A percentile compares a stretch with the other conserved stretches of the same genome.
These are phyloP conservation scores for Xiphias gladius DNA, from an alignment of 2,113 vertebrate species.

Conservation along the genomic window DNA sequence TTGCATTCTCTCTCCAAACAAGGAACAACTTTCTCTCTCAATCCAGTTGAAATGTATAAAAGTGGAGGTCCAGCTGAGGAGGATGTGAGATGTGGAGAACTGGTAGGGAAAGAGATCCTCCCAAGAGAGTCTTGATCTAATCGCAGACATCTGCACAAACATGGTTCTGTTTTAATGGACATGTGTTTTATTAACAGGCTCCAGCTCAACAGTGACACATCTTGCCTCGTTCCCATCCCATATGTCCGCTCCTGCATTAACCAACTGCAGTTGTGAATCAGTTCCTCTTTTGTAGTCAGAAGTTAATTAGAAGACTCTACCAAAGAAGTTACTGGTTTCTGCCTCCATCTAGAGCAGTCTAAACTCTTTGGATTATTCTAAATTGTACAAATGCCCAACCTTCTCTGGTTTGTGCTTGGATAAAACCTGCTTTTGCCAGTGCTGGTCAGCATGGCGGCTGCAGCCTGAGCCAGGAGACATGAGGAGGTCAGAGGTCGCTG, in stretches of 20 bases:
- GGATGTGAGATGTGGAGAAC: slow-evolving; percentile 57
- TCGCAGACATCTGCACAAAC: slow-evolving; percentile 80
- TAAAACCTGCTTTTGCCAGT: slow-evolving; percentile 20
- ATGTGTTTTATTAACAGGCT: slow-evolving; percentile 73
- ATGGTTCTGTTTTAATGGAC: slow-evolving; percentile 66
- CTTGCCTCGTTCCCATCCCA: slow-evolving; percentile 26
- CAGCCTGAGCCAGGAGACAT: slow-evolving; percentile 44
- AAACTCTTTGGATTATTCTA: neutral
- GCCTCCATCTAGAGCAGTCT: neutral
- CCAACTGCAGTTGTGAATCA: neutral
- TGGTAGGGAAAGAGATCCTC: slow-evolving; percentile 66
- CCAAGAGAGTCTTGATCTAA: slow-evolving; percentile 62
- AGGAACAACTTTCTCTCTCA: slow-evolving; percentile 31
- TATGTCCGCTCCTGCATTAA: slow-evolving; percentile 5
- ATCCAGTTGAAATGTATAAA: slow-evolving; percentile 29
- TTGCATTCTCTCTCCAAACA: slow-evolving; percentile 22
- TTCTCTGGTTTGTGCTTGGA: neutral
- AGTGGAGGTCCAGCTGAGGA: slow-evolving; percentile 50
- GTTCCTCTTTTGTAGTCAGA: neutral
- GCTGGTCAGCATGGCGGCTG: slow-evolving; percentile 34
- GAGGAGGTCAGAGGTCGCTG: slow-evolving; percentile 69
- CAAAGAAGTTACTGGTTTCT: neutral
- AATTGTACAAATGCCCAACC: slow-evolving; percentile 8
- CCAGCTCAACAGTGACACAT: slow-evolving; percentile 54
- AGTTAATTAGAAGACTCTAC: neutral